A percentile compares a stretch with the other conserved stretches of the same genome.
phyloP scores from a whole-genome alignment of 2,888 invertebrate species.

The Sacculina carcini region DNA sequence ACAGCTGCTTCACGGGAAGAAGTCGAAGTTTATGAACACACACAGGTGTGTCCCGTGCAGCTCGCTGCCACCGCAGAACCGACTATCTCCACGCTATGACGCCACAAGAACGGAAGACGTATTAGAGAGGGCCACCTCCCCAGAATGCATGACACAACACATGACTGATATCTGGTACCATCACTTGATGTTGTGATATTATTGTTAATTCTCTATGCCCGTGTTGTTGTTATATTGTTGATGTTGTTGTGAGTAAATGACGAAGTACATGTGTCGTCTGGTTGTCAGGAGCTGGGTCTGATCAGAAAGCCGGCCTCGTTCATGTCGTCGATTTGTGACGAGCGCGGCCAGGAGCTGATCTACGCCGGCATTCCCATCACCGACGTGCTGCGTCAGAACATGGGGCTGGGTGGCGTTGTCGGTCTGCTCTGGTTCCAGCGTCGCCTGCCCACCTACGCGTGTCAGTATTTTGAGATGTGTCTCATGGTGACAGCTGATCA shows the following conservation, averaged over 20 bases:
- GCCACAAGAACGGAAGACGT: no score
- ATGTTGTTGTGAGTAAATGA: no score
- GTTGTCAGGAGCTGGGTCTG: conserved; percentile 57
- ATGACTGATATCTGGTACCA: no score
- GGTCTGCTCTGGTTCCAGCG: conserved; percentile 96
- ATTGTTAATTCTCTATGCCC: no score
- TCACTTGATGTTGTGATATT: neutral
- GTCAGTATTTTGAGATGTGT: conserved; percentile 96
- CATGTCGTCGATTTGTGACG: conserved; percentile 98
- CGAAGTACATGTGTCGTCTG: neutral
- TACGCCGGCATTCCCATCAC: conserved; percentile 77
- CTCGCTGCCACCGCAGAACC: no score
- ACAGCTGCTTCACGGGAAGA: no score
- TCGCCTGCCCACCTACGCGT: conserved; percentile 71
- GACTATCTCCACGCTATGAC: no score
- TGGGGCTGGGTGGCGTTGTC: conserved; percentile 93
- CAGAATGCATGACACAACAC: no score
- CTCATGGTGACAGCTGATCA: conserved; percentile 96
- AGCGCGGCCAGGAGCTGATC: conserved; percentile 81
- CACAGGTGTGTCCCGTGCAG: no score
- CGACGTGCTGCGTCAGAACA: conserved; percentile 20
- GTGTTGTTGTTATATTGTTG: no score
- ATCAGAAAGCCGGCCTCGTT: conserved; percentile 97
- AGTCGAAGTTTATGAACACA: no score
- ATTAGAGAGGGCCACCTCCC: no score